phyloP scores from a whole-genome alignment of 2,113 vertebrate species.

The Sapajus apella region DNA sequence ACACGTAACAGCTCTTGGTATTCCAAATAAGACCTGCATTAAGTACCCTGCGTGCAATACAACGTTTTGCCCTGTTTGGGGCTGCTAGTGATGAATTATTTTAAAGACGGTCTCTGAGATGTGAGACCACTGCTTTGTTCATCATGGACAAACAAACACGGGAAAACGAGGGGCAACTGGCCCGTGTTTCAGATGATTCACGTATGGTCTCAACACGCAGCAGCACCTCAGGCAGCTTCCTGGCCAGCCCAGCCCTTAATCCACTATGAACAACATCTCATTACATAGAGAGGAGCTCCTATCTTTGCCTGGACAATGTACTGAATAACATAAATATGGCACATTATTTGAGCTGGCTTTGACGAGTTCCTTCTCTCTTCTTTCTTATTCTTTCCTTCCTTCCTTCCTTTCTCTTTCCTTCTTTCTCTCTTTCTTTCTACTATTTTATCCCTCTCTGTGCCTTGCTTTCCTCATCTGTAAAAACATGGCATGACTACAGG shows the following conservation, averaged over 20 bases:
- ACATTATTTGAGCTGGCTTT: background rate
- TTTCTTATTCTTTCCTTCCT: too few species aligned
- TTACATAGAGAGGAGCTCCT: accelerated
- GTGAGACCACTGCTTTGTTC: background rate
- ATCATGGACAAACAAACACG: background rate
- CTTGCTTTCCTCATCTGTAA: too few species aligned
- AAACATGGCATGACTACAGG: too few species aligned
- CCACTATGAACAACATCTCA: background rate
- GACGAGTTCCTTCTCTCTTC: too few species aligned
- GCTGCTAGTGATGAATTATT: background rate
- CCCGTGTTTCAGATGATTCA: background rate
- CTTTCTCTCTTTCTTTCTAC: too few species aligned
- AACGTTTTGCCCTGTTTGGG: background rate
- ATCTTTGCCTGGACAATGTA: background rate
- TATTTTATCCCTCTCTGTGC: too few species aligned
- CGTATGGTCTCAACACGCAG: background rate
- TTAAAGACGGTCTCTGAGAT: background rate
- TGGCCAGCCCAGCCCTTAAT: background rate
- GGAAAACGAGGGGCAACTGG: background rate
- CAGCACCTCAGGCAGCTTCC: background rate
- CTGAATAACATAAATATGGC: background rate
- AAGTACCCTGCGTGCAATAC: background rate
- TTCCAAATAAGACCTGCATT: background rate
- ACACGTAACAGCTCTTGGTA: background rate
- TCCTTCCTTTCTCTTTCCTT: too few species aligned